These are phyloP conservation scores for Zoroaster sp. DNA, from an alignment of 53 echinoderm and acorn worm species.

Conservation along the genomic window DNA sequence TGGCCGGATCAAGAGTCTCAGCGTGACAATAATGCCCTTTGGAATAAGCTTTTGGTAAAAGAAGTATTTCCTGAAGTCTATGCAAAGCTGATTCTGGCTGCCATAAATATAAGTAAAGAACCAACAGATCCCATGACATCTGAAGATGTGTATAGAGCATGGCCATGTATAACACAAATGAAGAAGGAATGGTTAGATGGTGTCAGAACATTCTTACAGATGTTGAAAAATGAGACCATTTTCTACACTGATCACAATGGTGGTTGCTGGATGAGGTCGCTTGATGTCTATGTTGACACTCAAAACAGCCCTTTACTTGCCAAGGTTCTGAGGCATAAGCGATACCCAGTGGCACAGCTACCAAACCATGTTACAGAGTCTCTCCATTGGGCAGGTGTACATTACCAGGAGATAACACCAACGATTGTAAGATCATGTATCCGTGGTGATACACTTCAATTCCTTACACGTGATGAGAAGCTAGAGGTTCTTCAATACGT, in stretches of 20 bases:
- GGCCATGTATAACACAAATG: constrained; percentile 54
- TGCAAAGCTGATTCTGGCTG: constrained; percentile 41
- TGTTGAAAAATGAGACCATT: constrained; percentile 36
- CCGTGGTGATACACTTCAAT: constrained; percentile 8
- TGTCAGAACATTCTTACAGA: constrained; percentile 49
- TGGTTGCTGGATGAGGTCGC: constrained; percentile 54
- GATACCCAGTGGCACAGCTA: constrained; percentile 20
- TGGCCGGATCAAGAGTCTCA: constrained; percentile 85
- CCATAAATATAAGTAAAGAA: not conserved
- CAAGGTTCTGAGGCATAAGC: constrained; percentile 14
- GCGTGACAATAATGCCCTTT: constrained; percentile 71
- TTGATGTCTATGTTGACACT: constrained; percentile 12
- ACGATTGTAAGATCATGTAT: constrained; percentile 17
- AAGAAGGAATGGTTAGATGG: constrained; percentile 53
- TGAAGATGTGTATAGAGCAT: constrained; percentile 54
- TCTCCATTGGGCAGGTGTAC: not conserved
- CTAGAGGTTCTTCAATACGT: constrained; percentile 41
- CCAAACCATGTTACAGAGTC: constrained; percentile 32
- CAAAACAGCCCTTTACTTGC: not conserved
- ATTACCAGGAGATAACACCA: constrained; percentile 24
- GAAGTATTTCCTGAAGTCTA: constrained; percentile 75
- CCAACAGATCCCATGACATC: not conserved
- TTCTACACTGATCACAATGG: constrained; percentile 58
- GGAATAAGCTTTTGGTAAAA: constrained; percentile 74
- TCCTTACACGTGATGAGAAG: constrained; percentile 32